phyloP scores from a whole-genome alignment of 2,113 vertebrate species.

The Hypanus sabinus region DNA sequence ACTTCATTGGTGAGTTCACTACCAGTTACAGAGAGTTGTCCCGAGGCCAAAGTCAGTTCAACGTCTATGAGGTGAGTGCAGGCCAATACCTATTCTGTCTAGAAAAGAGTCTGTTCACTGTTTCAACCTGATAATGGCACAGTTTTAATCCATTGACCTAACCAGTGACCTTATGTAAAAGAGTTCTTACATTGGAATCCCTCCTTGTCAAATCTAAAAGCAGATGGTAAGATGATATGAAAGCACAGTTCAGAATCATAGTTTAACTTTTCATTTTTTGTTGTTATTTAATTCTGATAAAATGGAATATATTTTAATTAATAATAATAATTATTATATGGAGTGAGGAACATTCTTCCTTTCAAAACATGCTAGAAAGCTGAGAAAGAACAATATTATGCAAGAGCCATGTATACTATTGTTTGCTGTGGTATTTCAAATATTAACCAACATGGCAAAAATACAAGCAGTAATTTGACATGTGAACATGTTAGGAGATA shows the following conservation, averaged over 20 bases:
- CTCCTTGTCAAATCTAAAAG: not conserved
- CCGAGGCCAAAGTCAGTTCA: constrained; percentile 92
- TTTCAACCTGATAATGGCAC: not conserved
- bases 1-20: constrained; percentile 96
- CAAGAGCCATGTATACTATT: too few relatives aligned
- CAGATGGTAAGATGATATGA: not conserved
- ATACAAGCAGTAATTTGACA: too few relatives aligned
- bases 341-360: too few relatives aligned
- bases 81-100: not conserved
- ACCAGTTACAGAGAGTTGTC: constrained; percentile 97
- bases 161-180: not conserved
- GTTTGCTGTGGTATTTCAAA: too few relatives aligned
- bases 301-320: not conserved
- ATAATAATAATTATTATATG: too few relatives aligned
- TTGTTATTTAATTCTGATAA: not conserved
- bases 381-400: too few relatives aligned
- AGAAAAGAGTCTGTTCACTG: too few relatives aligned
- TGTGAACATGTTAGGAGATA: too few relatives aligned
- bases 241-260: not conserved
- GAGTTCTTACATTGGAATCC: not conserved
- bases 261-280: not conserved
- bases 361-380: too few relatives aligned
- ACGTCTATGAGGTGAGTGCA: constrained; percentile 70
- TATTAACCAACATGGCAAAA: too few relatives aligned
- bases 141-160: not conserved